Evolutionary conservation across 2,888 invertebrate species (phyloP), one percentile per base, ranked within the genome.

Genomic region (Drosophila cracens): DNA sequence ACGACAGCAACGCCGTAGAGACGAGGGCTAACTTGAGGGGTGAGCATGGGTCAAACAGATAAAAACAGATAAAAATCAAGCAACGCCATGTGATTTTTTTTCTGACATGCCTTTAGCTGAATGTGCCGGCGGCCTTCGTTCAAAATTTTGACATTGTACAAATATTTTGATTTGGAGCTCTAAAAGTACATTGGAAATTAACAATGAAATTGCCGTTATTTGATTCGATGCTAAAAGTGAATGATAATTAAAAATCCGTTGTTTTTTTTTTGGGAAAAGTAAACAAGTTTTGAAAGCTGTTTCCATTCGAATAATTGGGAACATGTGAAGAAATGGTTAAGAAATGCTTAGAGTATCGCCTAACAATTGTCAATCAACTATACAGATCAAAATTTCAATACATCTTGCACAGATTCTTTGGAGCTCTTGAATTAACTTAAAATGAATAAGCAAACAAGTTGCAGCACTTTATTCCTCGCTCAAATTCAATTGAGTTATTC

Each of bases 111-210:
- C n/a, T n/a, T n/a, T n/a, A n/a, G n/a, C n/a, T n/a, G n/a, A n/a
- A n/a, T 60, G 38, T 31, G 65, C 57, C 58, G 53, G 40, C 43
- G 74, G 67, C 83, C 83, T 84, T 86, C 87, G 59, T 57, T 74
- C 33, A 69, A 66, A 64, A 62, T 52, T 64, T 79, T 83, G 81
- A 86, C 81, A 75, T 70, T 83, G 70, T 70, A 73, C 43, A 86
- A 79, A 79, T 77, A 76, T 77, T 86, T 76, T 77, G 79, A 86
- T 77, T 64, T 60, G 68, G 64, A 48, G 38, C 46, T 34, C 40
- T 8, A 65, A 53, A 38, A 61, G 46, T 8, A 49, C 29, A 52
- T 46, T 53, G 13, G 21, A 61, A 51, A 49, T 27, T 40, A 57
- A 63, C 57, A 58, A 60, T 51, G 8, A 70, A 78, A 62, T 49